phyloP scores from a whole-genome alignment of 2,797 vertebrate species.

The Pelochelys cantorii region DNA sequence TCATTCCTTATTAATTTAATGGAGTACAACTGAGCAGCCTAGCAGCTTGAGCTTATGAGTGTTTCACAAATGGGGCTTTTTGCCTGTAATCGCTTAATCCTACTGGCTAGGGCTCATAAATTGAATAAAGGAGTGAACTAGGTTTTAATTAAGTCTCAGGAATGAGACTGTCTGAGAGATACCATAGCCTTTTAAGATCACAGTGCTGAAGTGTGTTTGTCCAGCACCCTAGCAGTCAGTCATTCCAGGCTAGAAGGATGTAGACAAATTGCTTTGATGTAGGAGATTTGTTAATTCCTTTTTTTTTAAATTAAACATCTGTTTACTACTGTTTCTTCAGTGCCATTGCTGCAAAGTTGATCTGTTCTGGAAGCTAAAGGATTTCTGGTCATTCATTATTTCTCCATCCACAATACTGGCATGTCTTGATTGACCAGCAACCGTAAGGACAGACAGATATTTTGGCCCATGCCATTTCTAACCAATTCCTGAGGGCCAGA shows the following conservation, averaged over 20 bases:
- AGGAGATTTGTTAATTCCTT: constrained; percentile 59
- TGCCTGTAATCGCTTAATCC: constrained; percentile 99
- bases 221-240: constrained; percentile 70
- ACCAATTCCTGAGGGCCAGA: not conserved
- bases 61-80: constrained; percentile 93
- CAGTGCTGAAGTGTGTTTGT: constrained; percentile 79
- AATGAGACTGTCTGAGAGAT: constrained; percentile 84
- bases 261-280: constrained; percentile 75
- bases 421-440: not conserved
- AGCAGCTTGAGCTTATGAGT: constrained; percentile 91
- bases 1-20: constrained; percentile 94
- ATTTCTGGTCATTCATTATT: not conserved
- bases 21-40: constrained; percentile 89
- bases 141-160: constrained; percentile 97
- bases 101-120: constrained; percentile 91
- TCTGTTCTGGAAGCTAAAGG: not conserved
- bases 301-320: constrained; percentile 72
- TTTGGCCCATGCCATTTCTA: not conserved
- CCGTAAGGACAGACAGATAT: not conserved
- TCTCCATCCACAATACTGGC: not conserved
- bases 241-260: constrained; percentile 61
- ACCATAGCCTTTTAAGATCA: constrained; percentile 79
- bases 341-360: constrained; percentile 19
- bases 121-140: constrained; percentile 90
- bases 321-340: constrained; percentile 40